Conservation (phyloP, 2,113 vertebrate species). For the Sinocyclocheilus rhinocerous region DNA sequence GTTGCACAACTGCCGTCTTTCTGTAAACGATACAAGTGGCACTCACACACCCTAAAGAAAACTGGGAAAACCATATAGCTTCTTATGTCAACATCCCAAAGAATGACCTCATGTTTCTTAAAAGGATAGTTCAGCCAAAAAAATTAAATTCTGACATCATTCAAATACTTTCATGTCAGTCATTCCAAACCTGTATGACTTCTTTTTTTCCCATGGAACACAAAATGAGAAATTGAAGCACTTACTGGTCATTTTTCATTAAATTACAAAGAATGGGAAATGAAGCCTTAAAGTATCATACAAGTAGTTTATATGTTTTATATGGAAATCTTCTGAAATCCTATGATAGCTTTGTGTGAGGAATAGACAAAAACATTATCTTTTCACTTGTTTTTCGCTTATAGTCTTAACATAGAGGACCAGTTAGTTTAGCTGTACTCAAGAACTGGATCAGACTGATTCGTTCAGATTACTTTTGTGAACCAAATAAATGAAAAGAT, state of each 20-base stretch:
- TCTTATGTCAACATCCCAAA: neutral
- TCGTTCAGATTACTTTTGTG: neutral
- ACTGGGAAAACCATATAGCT: neutral
- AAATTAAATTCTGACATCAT: neutral
- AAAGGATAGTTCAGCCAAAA: neutral
- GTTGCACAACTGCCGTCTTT: conserved; percentile 52
- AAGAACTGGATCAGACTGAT: neutral
- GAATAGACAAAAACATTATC: neutral
- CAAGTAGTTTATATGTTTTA: neutral
- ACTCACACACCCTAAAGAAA: conserved; percentile 1
- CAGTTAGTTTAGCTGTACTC: neutral
- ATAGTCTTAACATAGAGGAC: neutral
- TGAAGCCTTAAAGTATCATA: neutral
- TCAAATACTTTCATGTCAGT: neutral
- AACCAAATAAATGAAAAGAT: neutral
- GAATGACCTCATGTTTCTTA: neutral
- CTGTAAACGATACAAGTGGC: conserved; percentile 4
- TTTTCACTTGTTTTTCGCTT: neutral
- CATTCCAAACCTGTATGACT: neutral
- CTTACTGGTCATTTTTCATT: neutral
- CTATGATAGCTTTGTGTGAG: neutral
- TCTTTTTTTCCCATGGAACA: neutral
- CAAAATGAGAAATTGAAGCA: neutral
- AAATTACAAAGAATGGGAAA: neutral
- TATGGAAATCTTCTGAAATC: neutral